Evolutionary conservation across 2,797 vertebrate genomes (phyloP).

Genomic region (Sciurus carolinensis): DNA sequence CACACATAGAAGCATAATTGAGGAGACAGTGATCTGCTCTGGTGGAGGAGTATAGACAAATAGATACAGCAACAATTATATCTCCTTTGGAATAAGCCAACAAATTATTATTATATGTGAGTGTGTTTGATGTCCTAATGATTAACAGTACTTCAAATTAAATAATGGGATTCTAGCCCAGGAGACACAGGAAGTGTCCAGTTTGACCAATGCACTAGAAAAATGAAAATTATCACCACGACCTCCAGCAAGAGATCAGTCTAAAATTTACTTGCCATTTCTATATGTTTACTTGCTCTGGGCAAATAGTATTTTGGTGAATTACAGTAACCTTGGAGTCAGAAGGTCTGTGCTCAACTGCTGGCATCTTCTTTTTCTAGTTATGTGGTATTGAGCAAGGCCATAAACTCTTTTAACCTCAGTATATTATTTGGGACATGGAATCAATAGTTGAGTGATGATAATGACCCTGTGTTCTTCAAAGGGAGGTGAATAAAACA

Average conservation of each 20-base stretch:
- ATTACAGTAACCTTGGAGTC: background rate
- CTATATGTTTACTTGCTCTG: conserved; percentile 5
- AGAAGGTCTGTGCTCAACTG: conserved; percentile 30
- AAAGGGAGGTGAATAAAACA: background rate
- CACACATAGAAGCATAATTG: background rate
- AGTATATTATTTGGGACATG: background rate
- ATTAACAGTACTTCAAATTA: background rate
- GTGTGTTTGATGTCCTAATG: background rate
- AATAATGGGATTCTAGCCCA: background rate
- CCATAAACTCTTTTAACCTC: background rate
- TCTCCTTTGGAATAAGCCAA: background rate
- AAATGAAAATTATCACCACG: conserved; percentile 23
- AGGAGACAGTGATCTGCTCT: background rate
- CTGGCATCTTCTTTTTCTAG: background rate
- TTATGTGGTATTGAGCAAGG: background rate
- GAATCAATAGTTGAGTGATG: background rate
- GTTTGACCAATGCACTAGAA: background rate
- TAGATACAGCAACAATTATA: background rate
- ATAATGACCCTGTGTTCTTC: background rate
- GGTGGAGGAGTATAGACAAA: background rate
- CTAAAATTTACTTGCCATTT: conserved; percentile 24
- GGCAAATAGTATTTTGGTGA: background rate
- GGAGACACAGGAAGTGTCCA: background rate
- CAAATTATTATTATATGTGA: background rate
- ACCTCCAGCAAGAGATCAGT: background rate